phyloP scores from a whole-genome alignment of 1,140 invertebrate genomes.

The Drosophila sp. region DNA sequence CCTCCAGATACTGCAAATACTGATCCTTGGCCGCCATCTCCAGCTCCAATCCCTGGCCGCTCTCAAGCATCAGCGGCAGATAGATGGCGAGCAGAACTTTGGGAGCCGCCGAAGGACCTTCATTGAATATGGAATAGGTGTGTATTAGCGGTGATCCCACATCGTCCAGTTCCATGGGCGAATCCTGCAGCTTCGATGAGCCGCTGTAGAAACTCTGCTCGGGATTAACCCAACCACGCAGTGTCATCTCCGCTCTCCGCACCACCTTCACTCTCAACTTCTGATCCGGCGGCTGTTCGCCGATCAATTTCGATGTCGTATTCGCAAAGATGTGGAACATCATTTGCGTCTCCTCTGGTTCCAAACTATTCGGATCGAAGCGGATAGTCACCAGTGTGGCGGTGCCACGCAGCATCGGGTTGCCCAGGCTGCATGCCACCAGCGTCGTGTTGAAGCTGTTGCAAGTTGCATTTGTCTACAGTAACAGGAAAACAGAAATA shows the following conservation, averaged over 20 bases:
- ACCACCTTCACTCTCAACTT: constrained; percentile 89
- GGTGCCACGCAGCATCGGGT: constrained; percentile 90
- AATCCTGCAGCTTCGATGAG: constrained; percentile 89
- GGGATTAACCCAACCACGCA: constrained; percentile 90
- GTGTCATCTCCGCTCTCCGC: constrained; percentile 92
- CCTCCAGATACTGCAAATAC: constrained; percentile 95
- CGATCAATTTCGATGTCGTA: constrained; percentile 92
- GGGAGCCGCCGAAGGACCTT: constrained; percentile 93
- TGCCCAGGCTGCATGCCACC: constrained; percentile 93
- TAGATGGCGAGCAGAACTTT: constrained; percentile 91
- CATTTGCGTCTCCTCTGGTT: constrained; percentile 89
- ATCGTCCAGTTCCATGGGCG: constrained; percentile 92
- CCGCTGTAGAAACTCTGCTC: constrained; percentile 95
- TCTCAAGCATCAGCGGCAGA: constrained; percentile 96
- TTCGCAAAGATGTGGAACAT: constrained; percentile 91
- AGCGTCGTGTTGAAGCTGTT: constrained; percentile 90
- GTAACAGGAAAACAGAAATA: background rate
- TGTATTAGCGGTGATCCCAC: constrained; percentile 94
- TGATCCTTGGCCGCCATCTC: constrained; percentile 88
- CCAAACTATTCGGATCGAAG: constrained; percentile 91
- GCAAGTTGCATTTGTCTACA: constrained; percentile 87
- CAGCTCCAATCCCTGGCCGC: constrained; percentile 86
- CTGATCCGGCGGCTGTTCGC: constrained; percentile 85
- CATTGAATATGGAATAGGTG: constrained; percentile 93
- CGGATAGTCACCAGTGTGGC: constrained; percentile 88